Conservation (phyloP, 2,888 invertebrate genomes). For the Cactoblastis cactorum region DNA sequence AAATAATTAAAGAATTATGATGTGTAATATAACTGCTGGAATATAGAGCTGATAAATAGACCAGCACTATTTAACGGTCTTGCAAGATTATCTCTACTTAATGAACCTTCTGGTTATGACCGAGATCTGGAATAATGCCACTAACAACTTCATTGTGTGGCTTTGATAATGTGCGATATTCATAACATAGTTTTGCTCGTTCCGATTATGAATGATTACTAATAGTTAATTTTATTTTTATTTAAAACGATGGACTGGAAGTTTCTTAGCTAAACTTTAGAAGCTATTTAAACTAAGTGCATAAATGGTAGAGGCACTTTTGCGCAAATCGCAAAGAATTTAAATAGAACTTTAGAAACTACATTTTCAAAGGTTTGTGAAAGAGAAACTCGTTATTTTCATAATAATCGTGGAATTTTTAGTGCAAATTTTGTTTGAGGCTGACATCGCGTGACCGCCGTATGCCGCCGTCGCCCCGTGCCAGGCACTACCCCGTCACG, state of each 20-base stretch:
- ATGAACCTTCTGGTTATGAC: constrained; percentile 29
- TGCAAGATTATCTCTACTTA: constrained; percentile 36
- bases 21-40: constrained; percentile 51
- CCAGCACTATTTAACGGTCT: constrained; percentile 26
- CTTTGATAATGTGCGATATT: not conserved
- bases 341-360: not conserved
- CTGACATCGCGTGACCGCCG: constrained; percentile 61
- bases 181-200: no score
- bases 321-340: no score
- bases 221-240: no score
- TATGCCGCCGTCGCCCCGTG: constrained; percentile 44
- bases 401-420: constrained; percentile 43
- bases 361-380: not conserved
- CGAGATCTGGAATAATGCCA: not conserved
- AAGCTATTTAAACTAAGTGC: no score
- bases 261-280: no score
- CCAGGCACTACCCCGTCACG: constrained; percentile 39
- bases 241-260: no score
- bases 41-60: constrained; percentile 49
- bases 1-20: constrained; percentile 36
- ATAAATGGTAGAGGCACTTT: no score
- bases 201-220: no score
- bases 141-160: not conserved
- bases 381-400: constrained; percentile 29
- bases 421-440: constrained; percentile 37